Evolutionary conservation across 2,888 invertebrate genomes (phyloP), one percentile per base, ranked within the genome.

Genomic region (Caenorhabditis plicata): DNA sequence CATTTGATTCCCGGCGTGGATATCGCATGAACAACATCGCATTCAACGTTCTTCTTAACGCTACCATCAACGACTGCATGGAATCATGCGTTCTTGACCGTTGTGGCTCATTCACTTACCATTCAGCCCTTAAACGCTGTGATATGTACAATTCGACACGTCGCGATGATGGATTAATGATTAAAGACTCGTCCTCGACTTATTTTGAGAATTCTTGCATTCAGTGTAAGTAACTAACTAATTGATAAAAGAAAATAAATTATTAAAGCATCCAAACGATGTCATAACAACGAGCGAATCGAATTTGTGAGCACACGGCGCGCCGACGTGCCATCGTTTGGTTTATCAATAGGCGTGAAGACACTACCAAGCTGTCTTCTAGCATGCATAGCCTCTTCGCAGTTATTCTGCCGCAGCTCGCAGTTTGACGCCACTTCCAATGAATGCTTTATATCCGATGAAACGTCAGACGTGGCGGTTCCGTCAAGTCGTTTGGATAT

Each of bases 131-230:
- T 2, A 58, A 54, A 42, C 52, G 82, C 15, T 85, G 84, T 66
- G 81, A 81, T 53, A 64, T 85, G 44, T 83, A 83, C 68, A 77
- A 82, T 22, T 82, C 83, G 43, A 83, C 83, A 8, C 13, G 50
- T 42, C 26, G 50, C 39, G 60, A 60, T 47, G 32, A 53, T n/a
- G n/a, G n/a, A 8, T 32, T 50, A 5, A 54, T 49, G 5, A 54
- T 54, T 4, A 15, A 29, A 19, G 60, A 60, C 35, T 23, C 47
- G 13, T 42, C 46, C 81, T n/a, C 83, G 36, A 83, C 85, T 67
- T 85, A 85, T 73, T 82, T 84, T 76, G 85, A 85, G 70, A 85
- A 85, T 73, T 83, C 83, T 69, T 85, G 85, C 69, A 81, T 83
- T n/a, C 81, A 81, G 66, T 83, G 84, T 84, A 73, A 75, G 45